Evolutionary conservation across 1,140 invertebrate genomes (phyloP).

Genomic region (Acromyrmex charruanus): DNA sequence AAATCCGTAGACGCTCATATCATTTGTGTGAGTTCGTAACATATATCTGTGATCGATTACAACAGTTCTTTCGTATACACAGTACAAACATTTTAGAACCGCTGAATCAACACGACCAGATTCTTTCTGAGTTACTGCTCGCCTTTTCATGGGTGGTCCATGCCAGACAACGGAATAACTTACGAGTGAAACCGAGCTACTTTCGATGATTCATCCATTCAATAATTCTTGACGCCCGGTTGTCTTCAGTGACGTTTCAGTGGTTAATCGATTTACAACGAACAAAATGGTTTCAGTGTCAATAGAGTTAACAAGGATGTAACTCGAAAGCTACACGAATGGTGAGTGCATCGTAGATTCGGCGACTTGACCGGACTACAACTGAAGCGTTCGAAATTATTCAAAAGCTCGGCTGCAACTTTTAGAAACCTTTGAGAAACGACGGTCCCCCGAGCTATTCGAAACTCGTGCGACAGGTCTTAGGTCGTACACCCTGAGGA

Average conservation of each 20-base stretch:
- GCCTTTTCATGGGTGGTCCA: constrained; percentile 57
- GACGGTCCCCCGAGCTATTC: constrained; percentile 45
- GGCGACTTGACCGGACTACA: neutral
- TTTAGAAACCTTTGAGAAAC: constrained; percentile 19
- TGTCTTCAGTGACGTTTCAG: constrained; percentile 42
- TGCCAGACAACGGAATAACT: constrained; percentile 30
- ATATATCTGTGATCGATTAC: constrained; percentile 41
- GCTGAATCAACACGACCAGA: constrained; percentile 57
- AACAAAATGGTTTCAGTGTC: constrained; percentile 12
- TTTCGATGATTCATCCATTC: constrained; percentile 71
- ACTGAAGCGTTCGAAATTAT: constrained; percentile 14
- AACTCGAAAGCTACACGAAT: neutral
- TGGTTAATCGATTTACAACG: constrained; percentile 59
- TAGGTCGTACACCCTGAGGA: constrained; percentile 41
- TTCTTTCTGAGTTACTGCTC: neutral
- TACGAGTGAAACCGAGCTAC: constrained; percentile 46
- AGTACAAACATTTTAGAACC: constrained; percentile 50
- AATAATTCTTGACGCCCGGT: constrained; percentile 53
- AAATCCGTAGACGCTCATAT: constrained; percentile 3
- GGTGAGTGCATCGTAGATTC: neutral
- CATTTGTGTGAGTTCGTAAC: constrained; percentile 2
- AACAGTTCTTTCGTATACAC: constrained; percentile 18
- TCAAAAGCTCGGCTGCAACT: neutral
- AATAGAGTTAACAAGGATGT: constrained; percentile 12
- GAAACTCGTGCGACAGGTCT: constrained; percentile 61